These are phyloP conservation scores for Acanthisitta chloris DNA, from an alignment of 2,113 vertebrate genomes.

Conservation along the genomic window DNA sequence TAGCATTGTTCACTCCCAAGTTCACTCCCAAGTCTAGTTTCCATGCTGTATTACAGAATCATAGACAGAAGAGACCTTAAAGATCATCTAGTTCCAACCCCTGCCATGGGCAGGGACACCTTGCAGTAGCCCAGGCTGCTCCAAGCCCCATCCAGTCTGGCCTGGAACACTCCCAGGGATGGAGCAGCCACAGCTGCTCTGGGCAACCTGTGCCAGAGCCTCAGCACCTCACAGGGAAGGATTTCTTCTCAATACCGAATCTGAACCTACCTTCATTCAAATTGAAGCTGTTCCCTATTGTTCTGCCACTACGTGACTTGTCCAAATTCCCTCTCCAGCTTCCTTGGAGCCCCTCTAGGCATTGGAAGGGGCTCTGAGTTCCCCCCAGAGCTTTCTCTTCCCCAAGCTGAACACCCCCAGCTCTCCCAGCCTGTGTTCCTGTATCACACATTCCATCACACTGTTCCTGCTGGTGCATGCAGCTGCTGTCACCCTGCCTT, in stretches of 20 bases:
- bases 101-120: neutral
- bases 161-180: neutral
- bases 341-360: neutral
- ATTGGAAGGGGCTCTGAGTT: neutral
- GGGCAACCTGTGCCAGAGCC: neutral
- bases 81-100: neutral
- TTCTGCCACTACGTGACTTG: neutral
- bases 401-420: neutral
- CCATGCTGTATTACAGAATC: neutral
- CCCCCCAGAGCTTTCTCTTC: neutral
- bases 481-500: neutral
- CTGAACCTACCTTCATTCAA: neutral
- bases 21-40: neutral
- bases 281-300: neutral
- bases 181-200: neutral
- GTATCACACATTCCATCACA: neutral
- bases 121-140: neutral
- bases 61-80: neutral
- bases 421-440: neutral
- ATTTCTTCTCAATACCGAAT: neutral
- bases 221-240: neutral
- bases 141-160: neutral
- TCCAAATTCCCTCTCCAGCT: neutral
- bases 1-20: neutral
- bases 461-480: rapidly evolving